Evolutionary conservation across 2,888 invertebrate genomes (phyloP), one percentile per base, ranked within the genome.

Genomic region (Apodemia duryi): DNA sequence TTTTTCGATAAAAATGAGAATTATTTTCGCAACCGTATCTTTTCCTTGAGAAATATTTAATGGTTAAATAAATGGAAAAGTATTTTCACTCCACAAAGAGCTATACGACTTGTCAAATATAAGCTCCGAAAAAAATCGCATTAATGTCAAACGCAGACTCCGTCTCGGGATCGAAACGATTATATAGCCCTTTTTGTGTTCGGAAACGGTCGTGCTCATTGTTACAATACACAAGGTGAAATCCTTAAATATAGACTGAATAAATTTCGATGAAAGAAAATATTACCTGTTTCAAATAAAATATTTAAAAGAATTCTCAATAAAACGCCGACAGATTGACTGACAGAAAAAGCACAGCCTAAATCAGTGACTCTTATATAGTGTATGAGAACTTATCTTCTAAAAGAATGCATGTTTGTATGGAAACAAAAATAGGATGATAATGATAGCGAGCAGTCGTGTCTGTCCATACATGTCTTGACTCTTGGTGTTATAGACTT

Each of bases 61-160:
- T 32, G 61, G 46, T 60, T 64, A 61, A 64, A 64, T 64, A 64
- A 49, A 61, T 49, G 35, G 35, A 64, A 61, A 61, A 41, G 49
- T 46, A 51, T 61, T 49, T 61, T 61, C 64, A 60, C 65, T 38
- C 62, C 61, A 61, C 51, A 28, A 63, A 65, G 65, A 51, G 62
- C 65, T 57, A 62, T 60, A 69, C 65, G 67, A 67, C 67, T 61
- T 67, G 69, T 67, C 69, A 67, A 66, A 69, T 66, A 66, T 64
- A 64, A 64, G 65, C 66, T 67, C 69, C 67, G 43, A 43, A 66
- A 67, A 67, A 66, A 67, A 64, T 67, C 69, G 66, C 69, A 69
- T 69, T 69, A 69, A 69, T 66, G 69, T 69, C 69, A 67, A 67
- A 65, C 63, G 60, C 67, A 66, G 65, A 65, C 66, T 63, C 63